These are phyloP conservation scores for Nothoprocta perdicaria DNA, from an alignment of 2,113 vertebrate species.

Conservation along the genomic window DNA sequence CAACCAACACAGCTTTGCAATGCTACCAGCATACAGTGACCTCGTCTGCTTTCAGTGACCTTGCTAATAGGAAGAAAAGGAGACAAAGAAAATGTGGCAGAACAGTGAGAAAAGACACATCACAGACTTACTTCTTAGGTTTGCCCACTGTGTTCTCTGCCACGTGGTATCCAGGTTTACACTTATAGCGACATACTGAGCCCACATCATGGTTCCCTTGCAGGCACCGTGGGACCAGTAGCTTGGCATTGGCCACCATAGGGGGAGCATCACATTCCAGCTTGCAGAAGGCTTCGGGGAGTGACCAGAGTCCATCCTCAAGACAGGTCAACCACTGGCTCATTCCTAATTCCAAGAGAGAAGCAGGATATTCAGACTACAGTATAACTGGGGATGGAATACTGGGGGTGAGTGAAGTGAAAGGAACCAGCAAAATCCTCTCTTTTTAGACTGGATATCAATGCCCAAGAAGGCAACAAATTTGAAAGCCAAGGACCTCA, in stretches of 20 bases:
- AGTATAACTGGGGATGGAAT: background rate
- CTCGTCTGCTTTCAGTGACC: background rate
- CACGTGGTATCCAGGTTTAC: constrained; percentile 89
- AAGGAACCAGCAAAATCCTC: background rate
- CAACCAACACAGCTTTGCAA: background rate
- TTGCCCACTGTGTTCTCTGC: constrained; percentile 67
- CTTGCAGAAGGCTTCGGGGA: constrained; percentile 96
- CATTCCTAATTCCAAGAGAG: constrained; percentile 78
- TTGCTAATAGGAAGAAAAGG: rapidly evolving
- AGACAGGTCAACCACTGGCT: constrained; percentile 90
- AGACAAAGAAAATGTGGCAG: background rate
- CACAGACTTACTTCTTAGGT: constrained; percentile 82
- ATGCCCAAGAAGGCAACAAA: background rate
- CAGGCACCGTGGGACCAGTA: constrained; percentile 83
- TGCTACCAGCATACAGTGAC: rapidly evolving
- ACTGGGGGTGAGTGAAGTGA: background rate
- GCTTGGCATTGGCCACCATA: constrained; percentile 75
- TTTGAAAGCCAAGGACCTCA: rapidly evolving
- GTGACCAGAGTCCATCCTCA: constrained; percentile 94
- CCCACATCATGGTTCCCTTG: constrained; percentile 87
- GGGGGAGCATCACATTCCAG: constrained; percentile 85
- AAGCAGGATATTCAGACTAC: background rate
- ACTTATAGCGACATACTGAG: constrained; percentile 88
- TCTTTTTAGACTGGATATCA: background rate
- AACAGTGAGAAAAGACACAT: rapidly evolving